phyloP scores from a whole-genome alignment of 2,113 vertebrate genomes.

The Cephalopterus ornatus region DNA sequence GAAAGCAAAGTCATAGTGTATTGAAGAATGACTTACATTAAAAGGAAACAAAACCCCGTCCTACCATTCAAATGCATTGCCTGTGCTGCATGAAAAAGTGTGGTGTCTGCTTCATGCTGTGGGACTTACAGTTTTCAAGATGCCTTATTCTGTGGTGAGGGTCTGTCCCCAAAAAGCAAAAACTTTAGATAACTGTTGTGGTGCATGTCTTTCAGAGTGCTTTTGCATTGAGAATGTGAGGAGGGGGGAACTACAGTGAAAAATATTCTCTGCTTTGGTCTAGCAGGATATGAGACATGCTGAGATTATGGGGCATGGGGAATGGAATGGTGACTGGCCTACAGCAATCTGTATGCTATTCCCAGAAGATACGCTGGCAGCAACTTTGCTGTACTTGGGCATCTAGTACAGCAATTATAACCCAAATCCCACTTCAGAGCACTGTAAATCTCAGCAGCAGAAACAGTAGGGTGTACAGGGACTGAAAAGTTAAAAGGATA shows the following conservation, averaged over 20 bases:
- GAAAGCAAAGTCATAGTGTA: not conserved
- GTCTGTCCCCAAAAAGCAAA: not conserved
- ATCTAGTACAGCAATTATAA: not conserved
- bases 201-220: not conserved
- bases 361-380: not conserved
- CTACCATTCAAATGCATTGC: not conserved
- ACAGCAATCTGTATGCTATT: not conserved
- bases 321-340: not conserved
- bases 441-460: not conserved
- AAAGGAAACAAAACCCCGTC: not conserved
- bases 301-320: not conserved
- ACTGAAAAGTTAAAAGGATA: not conserved
- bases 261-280: not conserved
- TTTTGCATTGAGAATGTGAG: not conserved
- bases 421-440: not conserved
- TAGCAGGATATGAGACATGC: not conserved
- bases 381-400: not conserved
- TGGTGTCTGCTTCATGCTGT: not conserved
- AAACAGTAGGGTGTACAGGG: not conserved
- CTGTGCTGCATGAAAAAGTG: not conserved
- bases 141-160: not conserved
- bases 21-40: not conserved
- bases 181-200: not conserved
- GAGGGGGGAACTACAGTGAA: not conserved
- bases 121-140: not conserved